Base-by-base conservation (phyloP, 2,797 vertebrate species). In the Phrynocephalus guinanensis region DNA sequence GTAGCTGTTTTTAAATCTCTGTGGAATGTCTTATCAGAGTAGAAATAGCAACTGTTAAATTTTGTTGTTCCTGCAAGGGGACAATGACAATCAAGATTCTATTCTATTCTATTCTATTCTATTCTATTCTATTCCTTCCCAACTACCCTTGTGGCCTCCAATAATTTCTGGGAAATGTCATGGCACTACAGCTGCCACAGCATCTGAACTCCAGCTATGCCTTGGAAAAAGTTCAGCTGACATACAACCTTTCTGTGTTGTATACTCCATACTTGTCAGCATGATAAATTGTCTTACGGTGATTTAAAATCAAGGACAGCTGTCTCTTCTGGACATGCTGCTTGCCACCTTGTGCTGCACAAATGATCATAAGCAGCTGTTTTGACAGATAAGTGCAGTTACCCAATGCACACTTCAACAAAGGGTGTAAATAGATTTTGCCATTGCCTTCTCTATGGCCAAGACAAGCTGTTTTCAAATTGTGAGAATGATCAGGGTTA, bases 291-390 rank as follows among this genome's bases (percentile, higher is more conserved):
- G 81, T 38, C 56, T 84, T 77, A n/a, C 20, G 6, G 56, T 84
- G 70, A 88, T 52, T 88, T 81, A 75, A 88, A 88, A 81, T 86
- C 28, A 84, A 81, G 77, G 83, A 85, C 44, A 84, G 70, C 78
- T 80, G 44, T 88, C 82, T n/a, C 67, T 80, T 80, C 63, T 73
- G 15, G 22, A 50, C 76, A 44, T 86, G 52, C 78, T 63, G 78
- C 70, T 73, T 60, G 80, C n/a, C 73, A 84, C 33, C 52, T 16
- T 22, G n/a, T 67, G 38, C 44, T 48, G 48, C 38, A 66, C 22
- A 79, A 84, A 80, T 81, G 52, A 81, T 44, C 20, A 73, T 63
- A 8, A 22, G 52, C 78, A 63, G 26, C 70, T 28, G 26, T 22
- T 86, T 80, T 30, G 56, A 60, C 52, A 80, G 9, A 16, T 72